Evolutionary conservation across 1,140 invertebrate species (phyloP).

Genomic region (Drosophila orosa): DNA sequence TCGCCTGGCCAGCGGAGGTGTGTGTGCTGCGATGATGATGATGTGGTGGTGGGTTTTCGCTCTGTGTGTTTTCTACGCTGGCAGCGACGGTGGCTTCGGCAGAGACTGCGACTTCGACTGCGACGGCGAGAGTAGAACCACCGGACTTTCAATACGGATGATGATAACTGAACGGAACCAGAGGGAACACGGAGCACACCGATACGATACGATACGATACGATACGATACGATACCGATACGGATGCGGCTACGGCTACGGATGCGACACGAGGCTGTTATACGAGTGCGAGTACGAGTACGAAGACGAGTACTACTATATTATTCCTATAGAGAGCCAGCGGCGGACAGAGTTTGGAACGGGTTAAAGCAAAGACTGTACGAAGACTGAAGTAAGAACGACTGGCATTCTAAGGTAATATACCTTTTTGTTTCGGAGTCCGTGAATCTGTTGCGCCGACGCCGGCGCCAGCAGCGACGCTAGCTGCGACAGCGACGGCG

Average conservation of each 20-base stretch:
- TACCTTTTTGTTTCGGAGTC: conserved; percentile 84
- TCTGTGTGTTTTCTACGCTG: conserved; percentile 52
- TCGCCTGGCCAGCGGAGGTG: conserved; percentile 18
- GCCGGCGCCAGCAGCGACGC: conserved; percentile 32
- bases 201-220: conserved; percentile 23
- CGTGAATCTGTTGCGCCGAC: conserved; percentile 77
- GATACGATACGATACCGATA: background rate
- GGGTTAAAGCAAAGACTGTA: conserved; percentile 85
- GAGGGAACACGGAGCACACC: conserved; percentile 38
- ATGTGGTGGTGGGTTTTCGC: conserved; percentile 53
- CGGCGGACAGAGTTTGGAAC: conserved; percentile 84
- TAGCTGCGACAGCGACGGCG: background rate
- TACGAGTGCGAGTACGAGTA: conserved; percentile 44
- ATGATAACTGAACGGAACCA: conserved; percentile 40
- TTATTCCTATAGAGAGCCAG: conserved; percentile 76
- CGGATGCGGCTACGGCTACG: too few relatives aligned
- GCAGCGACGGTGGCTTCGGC: conserved; percentile 53
- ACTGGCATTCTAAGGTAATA: conserved; percentile 84
- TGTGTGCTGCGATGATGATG: conserved; percentile 49
- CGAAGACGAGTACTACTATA: conserved; percentile 11
- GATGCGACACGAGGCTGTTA: conserved; percentile 43
- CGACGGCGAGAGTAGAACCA: conserved; percentile 15
- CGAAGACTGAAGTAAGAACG: conserved; percentile 85
- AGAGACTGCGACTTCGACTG: conserved; percentile 35
- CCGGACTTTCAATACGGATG: conserved; percentile 40